Evolutionary conservation across 2,113 vertebrate species (phyloP).

Genomic region (Hystrix cristata): DNA sequence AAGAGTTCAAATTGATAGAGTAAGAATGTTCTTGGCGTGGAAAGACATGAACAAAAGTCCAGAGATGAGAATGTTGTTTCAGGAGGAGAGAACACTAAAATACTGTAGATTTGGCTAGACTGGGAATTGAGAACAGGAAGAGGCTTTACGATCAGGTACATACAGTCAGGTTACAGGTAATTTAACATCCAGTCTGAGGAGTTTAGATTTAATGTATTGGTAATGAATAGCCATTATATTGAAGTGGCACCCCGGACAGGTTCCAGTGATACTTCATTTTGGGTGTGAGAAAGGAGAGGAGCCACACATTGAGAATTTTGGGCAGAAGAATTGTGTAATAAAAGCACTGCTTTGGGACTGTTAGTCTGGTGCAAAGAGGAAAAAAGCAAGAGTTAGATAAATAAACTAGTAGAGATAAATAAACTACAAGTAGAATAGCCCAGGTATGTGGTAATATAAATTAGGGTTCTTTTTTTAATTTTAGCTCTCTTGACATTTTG

Average conservation of each 20-base stretch:
- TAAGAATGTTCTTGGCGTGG: constrained; percentile 19
- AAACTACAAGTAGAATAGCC: neutral
- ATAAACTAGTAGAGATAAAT: neutral
- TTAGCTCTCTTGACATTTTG: constrained; percentile 45
- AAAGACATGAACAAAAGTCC: constrained; percentile 37
- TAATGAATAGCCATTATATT: constrained; percentile 44
- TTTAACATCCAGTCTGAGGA: neutral
- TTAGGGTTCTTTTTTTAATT: neutral
- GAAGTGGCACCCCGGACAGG: no score
- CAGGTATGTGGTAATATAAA: neutral
- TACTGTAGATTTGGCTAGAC: neutral
- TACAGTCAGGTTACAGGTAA: constrained; percentile 3
- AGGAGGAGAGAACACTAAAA: neutral
- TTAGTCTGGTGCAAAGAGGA: constrained; percentile 40
- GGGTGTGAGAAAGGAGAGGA: no score
- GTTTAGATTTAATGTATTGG: constrained; percentile 48
- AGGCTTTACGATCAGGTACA: neutral
- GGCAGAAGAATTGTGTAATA: constrained; percentile 38
- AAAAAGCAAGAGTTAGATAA: neutral
- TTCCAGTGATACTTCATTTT: no score
- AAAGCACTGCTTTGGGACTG: constrained; percentile 33
- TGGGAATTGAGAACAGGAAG: constrained; percentile 23
- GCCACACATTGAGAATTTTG: neutral
- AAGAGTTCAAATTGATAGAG: neutral
- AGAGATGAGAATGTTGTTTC: neutral